Conservation (phyloP, 2,797 vertebrate genomes). For the Manis crassicaudata region DNA sequence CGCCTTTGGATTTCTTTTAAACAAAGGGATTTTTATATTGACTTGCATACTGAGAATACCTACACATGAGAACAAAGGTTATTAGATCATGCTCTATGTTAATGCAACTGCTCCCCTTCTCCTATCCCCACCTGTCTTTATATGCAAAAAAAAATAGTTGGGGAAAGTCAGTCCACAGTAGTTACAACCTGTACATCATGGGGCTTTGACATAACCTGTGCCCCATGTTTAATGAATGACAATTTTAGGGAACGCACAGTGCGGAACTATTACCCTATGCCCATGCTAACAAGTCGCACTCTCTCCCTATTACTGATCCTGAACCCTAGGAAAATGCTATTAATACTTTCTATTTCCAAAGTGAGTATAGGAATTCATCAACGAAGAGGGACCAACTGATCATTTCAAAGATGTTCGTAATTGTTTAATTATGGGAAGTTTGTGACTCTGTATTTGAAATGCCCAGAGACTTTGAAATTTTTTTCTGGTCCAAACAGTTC, state of each 20-base stretch:
- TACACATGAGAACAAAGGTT: not conserved
- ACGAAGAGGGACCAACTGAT: not conserved
- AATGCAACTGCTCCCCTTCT: not conserved
- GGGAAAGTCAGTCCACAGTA: not conserved
- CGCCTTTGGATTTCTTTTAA: not conserved
- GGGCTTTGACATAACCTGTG: fast-evolving
- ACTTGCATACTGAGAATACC: not conserved
- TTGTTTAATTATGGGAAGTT: not conserved
- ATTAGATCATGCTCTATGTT: too few relatives aligned
- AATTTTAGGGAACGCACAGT: not conserved
- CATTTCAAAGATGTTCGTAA: not conserved
- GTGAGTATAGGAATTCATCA: not conserved
- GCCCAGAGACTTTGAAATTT: not conserved
- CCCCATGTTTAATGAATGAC: not conserved
- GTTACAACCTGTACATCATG: fast-evolving
- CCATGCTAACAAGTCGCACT: not conserved
- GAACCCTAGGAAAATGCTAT: not conserved
- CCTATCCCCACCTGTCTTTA: not conserved
- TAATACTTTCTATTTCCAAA: not conserved
- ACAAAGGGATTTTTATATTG: not conserved
- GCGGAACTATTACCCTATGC: too few relatives aligned
- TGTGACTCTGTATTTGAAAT: not conserved
- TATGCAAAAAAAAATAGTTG: not conserved
- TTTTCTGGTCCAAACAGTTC: not conserved
- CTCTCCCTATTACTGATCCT: not conserved